A percentile compares a stretch with the other conserved stretches of the same genome.
phyloP scores from a whole-genome alignment of 2,888 invertebrate genomes.

The Arge pagana region DNA sequence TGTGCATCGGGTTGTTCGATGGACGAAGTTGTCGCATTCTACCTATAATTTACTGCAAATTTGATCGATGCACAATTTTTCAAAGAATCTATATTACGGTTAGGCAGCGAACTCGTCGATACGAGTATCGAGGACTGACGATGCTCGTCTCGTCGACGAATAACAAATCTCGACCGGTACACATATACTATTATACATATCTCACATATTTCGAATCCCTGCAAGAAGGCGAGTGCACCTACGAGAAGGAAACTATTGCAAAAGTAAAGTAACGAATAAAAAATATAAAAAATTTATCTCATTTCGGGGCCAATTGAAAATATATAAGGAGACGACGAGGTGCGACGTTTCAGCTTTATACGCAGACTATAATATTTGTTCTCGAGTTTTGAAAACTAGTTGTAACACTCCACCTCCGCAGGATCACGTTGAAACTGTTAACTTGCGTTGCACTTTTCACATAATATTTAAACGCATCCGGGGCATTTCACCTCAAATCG shows the following conservation, averaged over 20 bases:
- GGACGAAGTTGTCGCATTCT: no score
- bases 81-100: conserved; percentile 29
- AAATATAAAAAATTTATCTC: not conserved
- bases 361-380: no score
- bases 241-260: not conserved
- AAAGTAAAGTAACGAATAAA: not conserved
- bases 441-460: no score
- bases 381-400: no score
- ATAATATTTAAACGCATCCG: no score
- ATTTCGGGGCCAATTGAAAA: conserved; percentile 21
- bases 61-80: conserved; percentile 26
- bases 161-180: conserved; percentile 29
- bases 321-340: conserved; percentile 17
- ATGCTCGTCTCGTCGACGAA: conserved; percentile 30
- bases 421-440: no score
- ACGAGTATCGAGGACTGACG: conserved; percentile 23
- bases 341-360: no score
- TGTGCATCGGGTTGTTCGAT: no score
- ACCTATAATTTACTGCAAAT: no score
- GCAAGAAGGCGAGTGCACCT: not conserved
- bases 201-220: conserved; percentile 28
- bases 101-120: conserved; percentile 32
- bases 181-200: conserved; percentile 31
- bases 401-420: no score
- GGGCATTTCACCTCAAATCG: no score